A percentile compares a stretch with the other conserved stretches of the same genome.
Conservation (phyloP, 2,797 vertebrate genomes). For the Psittacula echo region DNA sequence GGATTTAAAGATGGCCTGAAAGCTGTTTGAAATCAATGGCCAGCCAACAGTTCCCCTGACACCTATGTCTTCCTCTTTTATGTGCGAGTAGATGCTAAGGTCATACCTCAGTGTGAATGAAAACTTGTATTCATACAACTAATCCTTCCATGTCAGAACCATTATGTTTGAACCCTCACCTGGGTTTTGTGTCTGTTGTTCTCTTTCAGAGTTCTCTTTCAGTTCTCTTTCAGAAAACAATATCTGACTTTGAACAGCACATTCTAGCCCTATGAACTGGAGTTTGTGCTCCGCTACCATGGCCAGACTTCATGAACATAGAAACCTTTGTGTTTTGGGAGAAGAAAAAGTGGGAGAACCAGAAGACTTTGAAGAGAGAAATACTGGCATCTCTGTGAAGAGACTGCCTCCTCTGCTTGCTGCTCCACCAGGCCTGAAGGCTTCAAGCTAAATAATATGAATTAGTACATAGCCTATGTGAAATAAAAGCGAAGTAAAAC, state of each 20-base stretch:
- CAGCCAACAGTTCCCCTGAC: background rate
- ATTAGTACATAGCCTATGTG: background rate
- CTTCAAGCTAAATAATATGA: background rate
- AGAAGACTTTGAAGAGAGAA: background rate
- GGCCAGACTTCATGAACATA: fast-evolving
- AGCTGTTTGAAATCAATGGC: background rate
- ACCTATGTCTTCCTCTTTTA: background rate
- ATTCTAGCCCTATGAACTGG: background rate
- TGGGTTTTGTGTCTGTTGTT: background rate
- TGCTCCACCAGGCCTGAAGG: background rate
- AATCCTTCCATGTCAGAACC: background rate
- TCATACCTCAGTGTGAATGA: background rate
- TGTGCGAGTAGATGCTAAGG: background rate
- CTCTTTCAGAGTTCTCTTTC: too few species aligned
- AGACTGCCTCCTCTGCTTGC: background rate
- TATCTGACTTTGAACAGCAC: fast-evolving
- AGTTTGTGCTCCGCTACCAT: background rate
- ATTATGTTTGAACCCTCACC: fast-evolving
- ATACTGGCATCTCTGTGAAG: background rate
- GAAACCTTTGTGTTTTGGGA: background rate
- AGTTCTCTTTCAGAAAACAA: too few species aligned
- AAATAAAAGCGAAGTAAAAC: background rate
- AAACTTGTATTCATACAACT: background rate
- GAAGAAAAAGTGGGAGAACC: background rate
- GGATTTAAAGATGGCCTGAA: background rate